Evolutionary conservation across 2,113 vertebrate species (phyloP), one percentile per base, ranked within the genome.

Genomic region (Phyllostomus discolor): DNA sequence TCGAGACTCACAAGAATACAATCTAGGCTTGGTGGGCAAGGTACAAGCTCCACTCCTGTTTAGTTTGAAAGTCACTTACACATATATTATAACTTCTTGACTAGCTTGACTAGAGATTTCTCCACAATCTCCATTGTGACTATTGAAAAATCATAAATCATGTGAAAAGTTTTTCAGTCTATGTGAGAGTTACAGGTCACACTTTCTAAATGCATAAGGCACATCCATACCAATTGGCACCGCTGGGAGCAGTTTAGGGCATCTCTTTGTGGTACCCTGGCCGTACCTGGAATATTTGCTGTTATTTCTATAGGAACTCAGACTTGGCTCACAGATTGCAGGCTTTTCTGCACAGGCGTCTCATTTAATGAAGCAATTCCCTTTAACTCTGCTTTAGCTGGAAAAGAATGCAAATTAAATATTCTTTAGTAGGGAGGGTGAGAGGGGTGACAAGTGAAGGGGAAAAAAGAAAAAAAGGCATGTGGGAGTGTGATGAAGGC

Each of bases 331-430:
- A 96, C 98, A 98, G 98, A 88, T 97, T 97, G 96, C 92, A 96
- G 96, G 95, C 64, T 97, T 98, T 98, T 97, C 96, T 97, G 97
- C 97, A 96, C 92, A 98, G 98, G 97, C 89, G 48, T 97, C 97
- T 97, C 97, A 97, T 98, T 98, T 98, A 97, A 98, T 97, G 97
- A 98, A 98, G 96, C 97, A 96, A 98, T 97, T 96, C 95, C 87
- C 91, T 96, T 96, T 94, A 97, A 97, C 95, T 98, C 95, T 82
- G 96, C 82, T 96, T 98, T 98, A 98, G 96, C 98, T 98, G 98
- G 98, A 98, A 99, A 99, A 98, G 98, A 98, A 98, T 98, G 98
- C 95, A 98, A 98, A 98, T 98, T 97, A 98, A 99, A 98, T 98
- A 97, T 98, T 82, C 97, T 98, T 98, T 98, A 98, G 96, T 96